phyloP scores from a whole-genome alignment of 1,140 invertebrate genomes.

The Zaprionus kolodkinae region DNA sequence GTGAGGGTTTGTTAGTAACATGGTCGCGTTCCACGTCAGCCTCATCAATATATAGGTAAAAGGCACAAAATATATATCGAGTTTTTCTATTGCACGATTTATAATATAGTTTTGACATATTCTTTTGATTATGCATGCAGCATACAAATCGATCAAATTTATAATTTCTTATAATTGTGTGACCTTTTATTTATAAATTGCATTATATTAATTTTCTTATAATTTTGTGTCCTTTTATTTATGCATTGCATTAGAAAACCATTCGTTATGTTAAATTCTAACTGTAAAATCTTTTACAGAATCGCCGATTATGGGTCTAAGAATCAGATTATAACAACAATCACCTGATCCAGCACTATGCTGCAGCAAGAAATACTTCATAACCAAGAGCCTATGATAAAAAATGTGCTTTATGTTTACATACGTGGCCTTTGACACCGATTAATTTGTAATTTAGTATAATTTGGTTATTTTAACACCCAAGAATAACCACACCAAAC shows the following conservation, averaged over 20 bases:
- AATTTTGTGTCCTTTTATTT: constrained; percentile 71
- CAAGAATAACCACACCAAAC: constrained; percentile 7
- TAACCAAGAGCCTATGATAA: constrained; percentile 35
- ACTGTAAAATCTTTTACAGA: constrained; percentile 67
- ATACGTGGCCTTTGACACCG: constrained; percentile 77
- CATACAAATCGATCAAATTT: constrained; percentile 24
- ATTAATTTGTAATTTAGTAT: constrained; percentile 58
- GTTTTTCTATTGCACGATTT: constrained; percentile 37
- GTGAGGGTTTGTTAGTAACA: constrained; percentile 87
- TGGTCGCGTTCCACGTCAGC: constrained; percentile 88
- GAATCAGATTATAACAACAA: constrained; percentile 85
- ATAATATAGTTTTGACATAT: constrained; percentile 8
- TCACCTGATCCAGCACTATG: constrained; percentile 75
- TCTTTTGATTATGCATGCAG: constrained; percentile 40
- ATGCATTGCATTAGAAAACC: constrained; percentile 34
- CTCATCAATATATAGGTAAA: constrained; percentile 88
- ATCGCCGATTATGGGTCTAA: constrained; percentile 85
- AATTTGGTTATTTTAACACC: constrained; percentile 9
- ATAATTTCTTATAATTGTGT: constrained; percentile 57
- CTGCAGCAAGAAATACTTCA: constrained; percentile 34
- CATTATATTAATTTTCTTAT: neutral
- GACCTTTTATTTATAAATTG: constrained; percentile 70
- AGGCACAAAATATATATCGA: constrained; percentile 73
- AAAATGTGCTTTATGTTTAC: constrained; percentile 62
- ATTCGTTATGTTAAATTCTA: constrained; percentile 12